Evolutionary conservation across 2,797 vertebrate genomes (phyloP).

Genomic region (Staurois parvus): DNA sequence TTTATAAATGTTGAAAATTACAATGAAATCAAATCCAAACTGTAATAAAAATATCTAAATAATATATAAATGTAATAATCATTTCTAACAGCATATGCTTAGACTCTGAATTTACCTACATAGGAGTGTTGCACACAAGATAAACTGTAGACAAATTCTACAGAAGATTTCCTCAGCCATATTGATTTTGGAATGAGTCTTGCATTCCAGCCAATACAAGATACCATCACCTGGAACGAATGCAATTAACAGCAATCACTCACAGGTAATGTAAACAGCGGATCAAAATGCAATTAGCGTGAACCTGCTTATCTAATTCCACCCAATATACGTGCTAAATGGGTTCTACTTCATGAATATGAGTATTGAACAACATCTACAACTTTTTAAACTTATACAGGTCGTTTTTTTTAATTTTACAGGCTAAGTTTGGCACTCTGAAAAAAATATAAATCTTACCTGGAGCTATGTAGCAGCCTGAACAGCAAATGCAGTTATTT

Average conservation of each 20-base stretch:
- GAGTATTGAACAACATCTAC: neutral
- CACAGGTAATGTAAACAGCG: neutral
- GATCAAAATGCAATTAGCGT: constrained; percentile 7
- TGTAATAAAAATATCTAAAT: no score
- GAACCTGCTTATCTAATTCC: constrained; percentile 1
- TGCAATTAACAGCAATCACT: constrained; percentile 24
- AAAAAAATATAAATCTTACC: neutral
- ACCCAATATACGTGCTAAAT: neutral
- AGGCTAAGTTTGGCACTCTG: neutral
- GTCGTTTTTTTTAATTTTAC: neutral
- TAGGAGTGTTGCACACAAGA: neutral
- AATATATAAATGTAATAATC: neutral
- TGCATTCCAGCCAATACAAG: constrained; percentile 1
- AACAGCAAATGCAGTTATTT: neutral
- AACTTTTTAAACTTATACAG: neutral
- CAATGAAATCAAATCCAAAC: no score
- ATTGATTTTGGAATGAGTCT: constrained; percentile 30
- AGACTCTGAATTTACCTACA: neutral
- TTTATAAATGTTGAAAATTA: no score
- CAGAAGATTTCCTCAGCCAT: constrained; percentile 12
- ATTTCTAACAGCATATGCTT: neutral
- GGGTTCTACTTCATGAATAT: neutral
- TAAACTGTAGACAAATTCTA: neutral
- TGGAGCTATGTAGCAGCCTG: neutral
- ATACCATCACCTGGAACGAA: constrained; percentile 3